A percentile compares a stretch with the other conserved stretches of the same genome.
These are phyloP conservation scores for Corythoichthys haematopterus DNA, from an alignment of 2,113 vertebrate species.

Conservation along the genomic window DNA sequence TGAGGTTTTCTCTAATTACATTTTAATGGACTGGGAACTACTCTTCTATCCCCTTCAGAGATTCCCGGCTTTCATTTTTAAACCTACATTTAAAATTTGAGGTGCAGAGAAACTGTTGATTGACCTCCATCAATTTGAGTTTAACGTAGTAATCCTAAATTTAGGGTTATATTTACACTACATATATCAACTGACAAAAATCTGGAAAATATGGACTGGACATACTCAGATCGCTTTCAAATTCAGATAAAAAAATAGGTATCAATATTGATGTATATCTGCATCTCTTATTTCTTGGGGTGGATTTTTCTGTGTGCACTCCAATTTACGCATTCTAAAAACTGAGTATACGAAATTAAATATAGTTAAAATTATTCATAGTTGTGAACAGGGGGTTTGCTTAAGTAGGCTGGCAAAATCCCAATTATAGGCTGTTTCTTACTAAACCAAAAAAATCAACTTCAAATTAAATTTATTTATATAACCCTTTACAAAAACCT, in stretches of 20 bases:
- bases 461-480: neutral
- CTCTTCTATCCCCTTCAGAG: conserved; percentile 20
- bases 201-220: neutral
- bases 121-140: neutral
- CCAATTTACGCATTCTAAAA: neutral
- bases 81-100: neutral
- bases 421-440: neutral
- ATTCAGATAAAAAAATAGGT: neutral
- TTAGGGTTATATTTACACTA: too few species aligned
- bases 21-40: conserved; percentile 63
- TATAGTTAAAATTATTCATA: neutral
- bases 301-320: neutral
- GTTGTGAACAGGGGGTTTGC: neutral
- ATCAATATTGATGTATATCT: neutral
- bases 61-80: neutral
- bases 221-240: neutral
- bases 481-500: too few species aligned
- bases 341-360: neutral
- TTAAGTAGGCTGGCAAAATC: neutral
- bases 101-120: neutral
- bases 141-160: too few species aligned
- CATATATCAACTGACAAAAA: too few species aligned
- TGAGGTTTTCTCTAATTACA: conserved; percentile 61
- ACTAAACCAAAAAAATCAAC: neutral
- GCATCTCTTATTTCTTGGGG: neutral